phyloP scores from a whole-genome alignment of 2,888 invertebrate genomes.

The Ariolimax columbianus region DNA sequence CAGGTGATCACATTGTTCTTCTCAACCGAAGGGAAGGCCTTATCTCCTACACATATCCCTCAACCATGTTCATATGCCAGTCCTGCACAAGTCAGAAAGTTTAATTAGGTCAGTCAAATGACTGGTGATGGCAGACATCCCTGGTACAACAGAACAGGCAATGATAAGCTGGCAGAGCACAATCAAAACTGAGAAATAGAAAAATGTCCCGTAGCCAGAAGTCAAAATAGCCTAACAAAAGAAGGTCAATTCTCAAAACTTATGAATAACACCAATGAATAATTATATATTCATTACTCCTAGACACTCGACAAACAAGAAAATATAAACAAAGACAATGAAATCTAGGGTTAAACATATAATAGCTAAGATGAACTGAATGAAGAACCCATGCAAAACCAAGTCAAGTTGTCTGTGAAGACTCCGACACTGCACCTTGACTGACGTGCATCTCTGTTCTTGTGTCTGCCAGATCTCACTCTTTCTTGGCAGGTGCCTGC shows the following conservation, averaged over 20 bases:
- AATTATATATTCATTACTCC: not conserved
- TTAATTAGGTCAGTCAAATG: too few relatives aligned
- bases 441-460: not conserved
- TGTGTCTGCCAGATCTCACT: slow-evolving; percentile 27
- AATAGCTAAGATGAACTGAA: not conserved
- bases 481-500: slow-evolving; percentile 62
- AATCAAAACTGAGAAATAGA: not conserved
- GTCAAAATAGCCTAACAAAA: not conserved
- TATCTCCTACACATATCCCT: too few relatives aligned
- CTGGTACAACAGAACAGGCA: too few relatives aligned
- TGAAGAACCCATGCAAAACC: not conserved
- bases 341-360: not conserved
- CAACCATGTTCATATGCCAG: too few relatives aligned
- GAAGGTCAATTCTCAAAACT: not conserved
- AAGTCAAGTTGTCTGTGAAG: not conserved
- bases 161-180: too few relatives aligned
- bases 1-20: too few relatives aligned
- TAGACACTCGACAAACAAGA: not conserved
- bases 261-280: not conserved
- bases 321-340: slow-evolving; percentile 1
- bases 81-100: too few relatives aligned
- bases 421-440: not conserved
- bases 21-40: too few relatives aligned
- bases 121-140: too few relatives aligned
- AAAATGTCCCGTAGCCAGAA: not conserved